Evolutionary conservation across 2,888 invertebrate species (phyloP).

Genomic region (Eugnorisma glareosa): DNA sequence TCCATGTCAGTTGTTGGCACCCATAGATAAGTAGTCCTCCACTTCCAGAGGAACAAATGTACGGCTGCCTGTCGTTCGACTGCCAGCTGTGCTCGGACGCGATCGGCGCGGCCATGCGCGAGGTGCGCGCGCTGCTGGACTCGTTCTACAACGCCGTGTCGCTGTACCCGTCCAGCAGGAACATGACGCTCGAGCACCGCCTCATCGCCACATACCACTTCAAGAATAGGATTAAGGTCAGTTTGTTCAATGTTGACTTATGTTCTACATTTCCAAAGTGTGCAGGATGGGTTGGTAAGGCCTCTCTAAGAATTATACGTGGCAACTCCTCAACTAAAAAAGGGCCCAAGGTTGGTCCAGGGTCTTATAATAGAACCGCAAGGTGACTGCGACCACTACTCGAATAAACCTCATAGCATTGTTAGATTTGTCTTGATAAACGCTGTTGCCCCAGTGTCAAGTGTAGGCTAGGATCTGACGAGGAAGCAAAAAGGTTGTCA

Average conservation of each 20-base stretch:
- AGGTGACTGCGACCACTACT: neutral
- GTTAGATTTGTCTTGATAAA: no score
- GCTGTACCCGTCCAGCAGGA: slow-evolving; percentile 95
- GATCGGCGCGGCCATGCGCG: slow-evolving; percentile 93
- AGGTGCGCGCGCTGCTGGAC: slow-evolving; percentile 93
- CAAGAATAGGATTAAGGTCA: slow-evolving; percentile 75
- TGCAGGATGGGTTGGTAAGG: neutral
- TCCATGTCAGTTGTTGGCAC: no score
- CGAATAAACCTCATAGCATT: neutral
- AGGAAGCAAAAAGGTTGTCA: no score
- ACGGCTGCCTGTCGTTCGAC: slow-evolving; percentile 94
- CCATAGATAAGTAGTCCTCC: no score
- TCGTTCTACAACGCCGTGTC: slow-evolving; percentile 94
- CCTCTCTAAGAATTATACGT: neutral
- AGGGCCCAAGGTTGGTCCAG: neutral
- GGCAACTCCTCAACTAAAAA: neutral
- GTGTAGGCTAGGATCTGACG: no score
- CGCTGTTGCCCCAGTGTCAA: no score
- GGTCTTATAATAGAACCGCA: neutral
- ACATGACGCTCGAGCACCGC: slow-evolving; percentile 94
- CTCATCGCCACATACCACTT: slow-evolving; percentile 91
- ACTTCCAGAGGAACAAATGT: slow-evolving; percentile 53
- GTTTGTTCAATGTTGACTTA: neutral
- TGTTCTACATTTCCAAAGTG: neutral
- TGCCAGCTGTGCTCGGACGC: slow-evolving; percentile 93